A percentile compares a stretch with the other conserved stretches of the same genome.
phyloP scores from a whole-genome alignment of 2,797 vertebrate species.

The Thamnophis elegans region DNA sequence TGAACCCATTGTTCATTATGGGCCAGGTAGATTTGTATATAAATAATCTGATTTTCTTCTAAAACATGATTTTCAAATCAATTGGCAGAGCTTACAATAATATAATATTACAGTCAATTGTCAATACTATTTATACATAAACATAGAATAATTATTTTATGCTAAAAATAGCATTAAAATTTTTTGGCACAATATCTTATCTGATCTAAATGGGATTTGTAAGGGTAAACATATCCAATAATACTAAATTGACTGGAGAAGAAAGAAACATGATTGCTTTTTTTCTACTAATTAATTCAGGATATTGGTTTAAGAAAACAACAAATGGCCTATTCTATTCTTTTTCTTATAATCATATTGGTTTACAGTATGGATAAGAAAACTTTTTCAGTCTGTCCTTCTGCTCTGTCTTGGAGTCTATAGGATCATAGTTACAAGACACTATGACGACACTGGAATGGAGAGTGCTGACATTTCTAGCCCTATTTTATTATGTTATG shows the following conservation, averaged over 20 bases:
- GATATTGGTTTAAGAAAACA: background rate
- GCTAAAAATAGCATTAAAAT: too few species aligned
- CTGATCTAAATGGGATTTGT: background rate
- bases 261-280: background rate
- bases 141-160: background rate
- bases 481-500: background rate
- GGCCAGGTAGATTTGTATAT: background rate
- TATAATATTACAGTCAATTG: background rate
- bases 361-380: background rate
- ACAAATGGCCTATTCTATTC: background rate
- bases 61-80: background rate
- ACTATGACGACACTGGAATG: background rate
- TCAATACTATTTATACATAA: background rate
- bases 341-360: background rate
- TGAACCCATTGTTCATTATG: background rate
- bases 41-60: background rate
- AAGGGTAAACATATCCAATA: background rate
- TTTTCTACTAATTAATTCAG: background rate
- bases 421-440: background rate
- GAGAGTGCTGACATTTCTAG: background rate
- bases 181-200: background rate
- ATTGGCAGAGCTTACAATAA: background rate
- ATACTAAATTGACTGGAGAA: background rate
- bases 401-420: background rate
- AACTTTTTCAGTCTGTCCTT: background rate